Conservation (phyloP, 2,113 vertebrate genomes). For the Podocnemis expansa region DNA sequence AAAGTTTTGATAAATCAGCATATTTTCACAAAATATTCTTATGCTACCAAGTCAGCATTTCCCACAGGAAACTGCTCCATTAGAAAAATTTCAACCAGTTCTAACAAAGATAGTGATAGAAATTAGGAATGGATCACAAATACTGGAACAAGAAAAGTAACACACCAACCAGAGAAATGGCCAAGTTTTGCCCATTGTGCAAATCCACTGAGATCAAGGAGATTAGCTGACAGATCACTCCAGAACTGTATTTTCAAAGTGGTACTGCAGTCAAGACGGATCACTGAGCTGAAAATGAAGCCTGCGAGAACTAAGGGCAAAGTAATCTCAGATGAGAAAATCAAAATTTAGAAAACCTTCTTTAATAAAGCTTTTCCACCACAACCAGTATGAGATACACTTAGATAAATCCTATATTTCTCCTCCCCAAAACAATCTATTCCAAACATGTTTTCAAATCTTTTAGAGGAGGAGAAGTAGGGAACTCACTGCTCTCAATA, state of each 20-base stretch:
- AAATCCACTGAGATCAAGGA: neutral
- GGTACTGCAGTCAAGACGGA: neutral
- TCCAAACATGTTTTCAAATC: neutral
- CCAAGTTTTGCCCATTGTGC: neutral
- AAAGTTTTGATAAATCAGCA: neutral
- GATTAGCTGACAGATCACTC: accelerated
- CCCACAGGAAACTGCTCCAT: neutral
- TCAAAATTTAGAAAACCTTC: neutral
- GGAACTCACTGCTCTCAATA: neutral
- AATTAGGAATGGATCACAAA: neutral
- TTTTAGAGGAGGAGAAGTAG: neutral
- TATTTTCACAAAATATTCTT: neutral
- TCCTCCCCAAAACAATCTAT: neutral
- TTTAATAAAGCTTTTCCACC: neutral
- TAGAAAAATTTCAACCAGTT: neutral
- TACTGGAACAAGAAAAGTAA: neutral
- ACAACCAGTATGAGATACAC: neutral
- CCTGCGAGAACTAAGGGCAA: neutral
- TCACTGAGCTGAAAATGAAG: neutral
- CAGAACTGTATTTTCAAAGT: neutral
- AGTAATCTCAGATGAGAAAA: neutral
- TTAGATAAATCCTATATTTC: neutral
- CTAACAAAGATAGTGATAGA: neutral
- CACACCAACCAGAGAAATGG: neutral
- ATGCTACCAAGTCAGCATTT: neutral